Evolutionary conservation across 2,797 vertebrate genomes (phyloP), one percentile per base, ranked within the genome.

Genomic region (Onychomys torridus): DNA sequence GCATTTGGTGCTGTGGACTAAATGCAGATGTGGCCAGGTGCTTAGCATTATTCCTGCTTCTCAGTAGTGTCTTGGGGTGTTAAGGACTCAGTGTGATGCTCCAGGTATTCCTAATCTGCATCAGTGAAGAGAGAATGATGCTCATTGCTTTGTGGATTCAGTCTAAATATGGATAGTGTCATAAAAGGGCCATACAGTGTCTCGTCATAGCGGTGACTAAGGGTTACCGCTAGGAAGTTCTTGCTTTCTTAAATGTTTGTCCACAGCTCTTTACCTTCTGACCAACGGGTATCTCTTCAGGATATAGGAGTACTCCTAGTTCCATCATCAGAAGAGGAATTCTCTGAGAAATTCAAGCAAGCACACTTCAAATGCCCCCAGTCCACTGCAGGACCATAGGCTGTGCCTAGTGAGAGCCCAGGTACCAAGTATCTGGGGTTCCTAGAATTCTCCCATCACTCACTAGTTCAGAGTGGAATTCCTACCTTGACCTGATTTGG

Each of bases 361-460:
- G 23, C 67, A 69, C 25, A 17, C 29, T 10, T 43, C 49, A 37
- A 0, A 0, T 11, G 23, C 23, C 49, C 11, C 49, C 23, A n/a
- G 46, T 69, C 46, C 34, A n/a, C 84, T 52, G 12, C 32, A 71
- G 34, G 34, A 99, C 99, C 99, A 8, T 99, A 99, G 82, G 98
- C 97, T 94, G 99, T 99, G 90, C 99, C 98, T 91, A 99, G 84
- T 92, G 99, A 99, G 14, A 99, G 98, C 97, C 99, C 99, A 3
- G 99, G 99, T 59, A 99, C 99, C 94, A 99, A 97, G 97, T 99
- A 99, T 99, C 99, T 0, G 99, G 99, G 1, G 99, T 99, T 40
- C 99, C 99, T 46, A 99, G 98, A 91, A 99, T 99, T 14, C 98
- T 98, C 29, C 98, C 99, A 0, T 99, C 99, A 77, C 99, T 99